Conservation (phyloP, 2,888 invertebrate species). For the Limnephilus rhombicus region DNA sequence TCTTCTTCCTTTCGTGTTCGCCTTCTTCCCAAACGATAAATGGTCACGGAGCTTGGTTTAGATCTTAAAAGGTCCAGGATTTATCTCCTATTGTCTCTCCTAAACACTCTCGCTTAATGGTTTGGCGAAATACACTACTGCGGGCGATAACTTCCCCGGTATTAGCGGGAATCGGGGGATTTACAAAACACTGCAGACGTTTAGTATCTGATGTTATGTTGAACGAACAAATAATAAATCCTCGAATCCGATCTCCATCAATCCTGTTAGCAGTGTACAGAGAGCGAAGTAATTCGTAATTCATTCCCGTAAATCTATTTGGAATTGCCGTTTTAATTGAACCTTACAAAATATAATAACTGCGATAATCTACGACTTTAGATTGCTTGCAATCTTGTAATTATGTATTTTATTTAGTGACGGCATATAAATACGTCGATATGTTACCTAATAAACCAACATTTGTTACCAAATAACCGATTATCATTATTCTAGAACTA, state of each 20-base stretch:
- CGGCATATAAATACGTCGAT: not conserved
- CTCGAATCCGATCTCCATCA: not conserved
- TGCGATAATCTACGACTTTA: not conserved
- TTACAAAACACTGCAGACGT: not conserved
- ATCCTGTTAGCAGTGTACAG: not conserved
- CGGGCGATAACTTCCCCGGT: not conserved
- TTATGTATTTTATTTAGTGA: not conserved
- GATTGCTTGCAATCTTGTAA: not conserved
- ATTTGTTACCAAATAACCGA: not conserved
- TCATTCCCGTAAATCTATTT: not conserved
- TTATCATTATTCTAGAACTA: not conserved
- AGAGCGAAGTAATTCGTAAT: not conserved
- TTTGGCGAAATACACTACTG: slow-evolving; percentile 32
- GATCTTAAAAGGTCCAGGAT: slow-evolving; percentile 45
- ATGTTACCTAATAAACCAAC: not conserved
- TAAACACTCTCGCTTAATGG: slow-evolving; percentile 26
- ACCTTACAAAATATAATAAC: not conserved
- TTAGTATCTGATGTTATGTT: not conserved
- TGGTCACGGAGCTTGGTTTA: slow-evolving; percentile 27
- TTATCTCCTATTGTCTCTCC: slow-evolving; percentile 19
- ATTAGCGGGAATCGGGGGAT: not conserved
- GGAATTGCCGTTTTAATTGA: not conserved
- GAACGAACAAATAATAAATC: not conserved
- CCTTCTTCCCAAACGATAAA: slow-evolving; percentile 25
- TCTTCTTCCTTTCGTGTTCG: slow-evolving; percentile 29